These are phyloP conservation scores for Phalacrocorax pelagicus DNA, from an alignment of 2,113 vertebrate species.

Conservation along the genomic window DNA sequence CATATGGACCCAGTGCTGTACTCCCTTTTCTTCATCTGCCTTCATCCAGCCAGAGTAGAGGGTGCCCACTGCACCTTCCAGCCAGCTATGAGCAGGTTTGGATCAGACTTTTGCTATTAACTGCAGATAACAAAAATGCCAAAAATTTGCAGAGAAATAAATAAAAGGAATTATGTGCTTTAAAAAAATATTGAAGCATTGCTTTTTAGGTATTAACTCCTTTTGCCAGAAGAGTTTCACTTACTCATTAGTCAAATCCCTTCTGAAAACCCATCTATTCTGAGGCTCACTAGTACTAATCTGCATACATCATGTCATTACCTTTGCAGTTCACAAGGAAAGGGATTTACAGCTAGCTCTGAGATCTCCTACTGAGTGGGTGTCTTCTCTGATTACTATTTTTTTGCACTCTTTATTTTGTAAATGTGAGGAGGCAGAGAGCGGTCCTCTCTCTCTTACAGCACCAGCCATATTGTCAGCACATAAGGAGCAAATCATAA, in stretches of 20 bases:
- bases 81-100: rapidly evolving
- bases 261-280: neutral
- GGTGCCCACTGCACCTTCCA: rapidly evolving
- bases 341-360: neutral
- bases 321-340: neutral
- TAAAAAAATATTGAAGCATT: neutral
- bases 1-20: neutral
- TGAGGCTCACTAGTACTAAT: neutral
- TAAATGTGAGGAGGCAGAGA: neutral
- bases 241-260: neutral
- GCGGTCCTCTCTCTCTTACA: neutral
- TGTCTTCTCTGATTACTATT: neutral
- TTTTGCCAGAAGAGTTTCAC: neutral
- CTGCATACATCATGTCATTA: neutral
- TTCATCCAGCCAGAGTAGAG: rapidly evolving
- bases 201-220: neutral
- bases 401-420: neutral
- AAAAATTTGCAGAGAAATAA: neutral
- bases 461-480: neutral
- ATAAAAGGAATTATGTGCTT: neutral
- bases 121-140: neutral
- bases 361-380: neutral
- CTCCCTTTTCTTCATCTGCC: neutral
- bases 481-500: neutral
- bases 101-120: neutral